phyloP scores from a whole-genome alignment of 2,113 vertebrate genomes.

The Brienomyrus longianalis region DNA sequence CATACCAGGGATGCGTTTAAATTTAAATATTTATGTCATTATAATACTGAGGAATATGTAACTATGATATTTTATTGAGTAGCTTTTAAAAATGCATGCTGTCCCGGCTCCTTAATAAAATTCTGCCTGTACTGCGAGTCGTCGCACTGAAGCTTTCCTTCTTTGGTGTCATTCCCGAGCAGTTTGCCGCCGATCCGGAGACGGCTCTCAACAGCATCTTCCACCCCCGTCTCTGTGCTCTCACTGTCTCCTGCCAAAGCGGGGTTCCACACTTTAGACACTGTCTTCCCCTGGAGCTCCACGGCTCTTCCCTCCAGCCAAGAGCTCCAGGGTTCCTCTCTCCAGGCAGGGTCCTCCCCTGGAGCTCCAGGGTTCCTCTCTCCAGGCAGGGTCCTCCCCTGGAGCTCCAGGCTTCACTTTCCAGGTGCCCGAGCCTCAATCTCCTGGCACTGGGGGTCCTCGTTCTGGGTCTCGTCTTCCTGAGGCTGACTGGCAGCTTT shows the following conservation, averaged over 20 bases:
- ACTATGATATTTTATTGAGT: constrained; percentile 78
- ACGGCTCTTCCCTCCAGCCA: not conserved
- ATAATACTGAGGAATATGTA: constrained; percentile 78
- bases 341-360: not conserved
- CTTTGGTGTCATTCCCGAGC: constrained; percentile 42
- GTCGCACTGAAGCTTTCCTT: constrained; percentile 45
- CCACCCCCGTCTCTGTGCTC: not conserved
- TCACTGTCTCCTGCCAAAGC: not conserved
- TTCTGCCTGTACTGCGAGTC: constrained; percentile 50
- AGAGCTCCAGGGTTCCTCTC: not conserved
- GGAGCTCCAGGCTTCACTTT: not conserved
- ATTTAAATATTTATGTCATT: constrained; percentile 81
- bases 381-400: not conserved
- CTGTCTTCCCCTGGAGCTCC: not conserved
- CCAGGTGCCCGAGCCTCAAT: too few relatives aligned
- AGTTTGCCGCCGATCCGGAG: constrained; percentile 36
- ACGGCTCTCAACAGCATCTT: not conserved
- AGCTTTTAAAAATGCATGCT: constrained; percentile 78
- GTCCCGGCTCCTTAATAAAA: constrained; percentile 73
- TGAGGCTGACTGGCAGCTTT: not conserved
- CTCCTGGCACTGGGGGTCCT: not conserved
- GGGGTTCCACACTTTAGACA: not conserved
- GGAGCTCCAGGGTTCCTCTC: not conserved
- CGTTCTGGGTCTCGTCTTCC: not conserved
- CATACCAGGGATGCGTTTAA: constrained; percentile 70